Evolutionary conservation across 1,140 invertebrate genomes (phyloP), one percentile per base, ranked within the genome.

Genomic region (Drosophila navojoa): DNA sequence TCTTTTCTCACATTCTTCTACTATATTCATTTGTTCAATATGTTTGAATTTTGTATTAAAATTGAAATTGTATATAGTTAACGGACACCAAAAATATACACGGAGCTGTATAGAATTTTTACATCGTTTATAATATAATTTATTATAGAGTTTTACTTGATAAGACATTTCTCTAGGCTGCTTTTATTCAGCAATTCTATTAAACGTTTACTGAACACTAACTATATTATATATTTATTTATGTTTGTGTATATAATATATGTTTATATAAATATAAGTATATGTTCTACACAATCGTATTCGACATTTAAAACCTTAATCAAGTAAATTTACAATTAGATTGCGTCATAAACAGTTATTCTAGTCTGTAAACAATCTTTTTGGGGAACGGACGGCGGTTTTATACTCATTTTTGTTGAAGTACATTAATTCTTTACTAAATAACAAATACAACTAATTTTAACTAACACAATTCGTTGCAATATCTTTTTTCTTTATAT

Each of bases 311-410:
- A 85, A 66, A 77, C 1, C 62, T 72, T 59, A 52, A 44, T 57
- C 66, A 63, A 13, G 7, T 10, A 35, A 71, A 73, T 66, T 77
- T 86, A 87, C 84, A 87, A 87, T 87, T 87, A 71, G 62, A 89
- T 87, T 89, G 76, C 72, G 54, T 79, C 64, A 75, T 79, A 63
- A 89, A 42, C 15, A 85, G 19, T 27, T 86, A 77, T 69, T 77
- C 81, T 81, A 75, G 74, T 85, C 54, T 85, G 75, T 82, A 77
- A 76, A 71, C 60, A 45, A 69, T 64, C 58, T 69, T 50, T 72
- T 57, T 53, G 60, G 75, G 78, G 81, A 71, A 87, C 76, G 81
- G 81, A 86, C 84, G 75, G 71, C 74, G 67, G 57, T 47, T 57
- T 11, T 29, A n/a, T 64, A 44, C 27, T 42, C 63, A 81, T 77